phyloP scores from a whole-genome alignment of 2,888 invertebrate genomes.

The Ornithoptera priamus region DNA sequence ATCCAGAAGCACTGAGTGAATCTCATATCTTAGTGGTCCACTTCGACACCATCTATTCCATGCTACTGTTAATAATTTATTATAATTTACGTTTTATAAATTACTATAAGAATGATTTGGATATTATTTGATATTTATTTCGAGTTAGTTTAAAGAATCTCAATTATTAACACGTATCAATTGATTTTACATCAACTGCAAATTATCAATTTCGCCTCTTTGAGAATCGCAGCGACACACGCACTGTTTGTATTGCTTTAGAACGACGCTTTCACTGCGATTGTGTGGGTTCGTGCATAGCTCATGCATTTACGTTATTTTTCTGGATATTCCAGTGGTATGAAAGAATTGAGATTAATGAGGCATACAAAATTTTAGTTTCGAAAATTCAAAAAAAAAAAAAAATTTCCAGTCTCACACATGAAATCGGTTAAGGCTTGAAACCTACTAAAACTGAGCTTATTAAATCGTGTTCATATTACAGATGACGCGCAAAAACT shows the following conservation, averaged over 20 bases:
- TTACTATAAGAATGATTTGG: conserved; percentile 67
- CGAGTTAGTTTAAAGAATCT: conserved; percentile 72
- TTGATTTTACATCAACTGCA: conserved; percentile 55
- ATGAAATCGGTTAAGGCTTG: conserved; percentile 33
- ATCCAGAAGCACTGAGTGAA: conserved; percentile 82
- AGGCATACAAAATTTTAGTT: conserved; percentile 32
- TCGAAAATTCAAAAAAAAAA: conserved; percentile 29
- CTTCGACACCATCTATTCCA: conserved; percentile 73
- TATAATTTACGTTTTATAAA: conserved; percentile 66
- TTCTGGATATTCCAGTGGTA: conserved; percentile 50
- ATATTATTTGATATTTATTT: conserved; percentile 66
- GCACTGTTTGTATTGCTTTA: conserved; percentile 54
- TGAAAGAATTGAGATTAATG: conserved; percentile 35
- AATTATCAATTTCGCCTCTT: conserved; percentile 46
- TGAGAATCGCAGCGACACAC: conserved; percentile 47
- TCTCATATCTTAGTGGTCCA: conserved; percentile 44
- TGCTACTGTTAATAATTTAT: conserved; percentile 77
- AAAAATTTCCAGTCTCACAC: not conserved
- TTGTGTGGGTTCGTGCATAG: conserved; percentile 56
- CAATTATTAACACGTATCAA: conserved; percentile 54
- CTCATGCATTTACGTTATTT: conserved; percentile 57
- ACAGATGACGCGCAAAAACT: conserved; percentile 31
- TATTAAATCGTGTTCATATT: conserved; percentile 45
- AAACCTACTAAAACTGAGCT: conserved; percentile 51
- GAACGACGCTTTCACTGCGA: conserved; percentile 64